These are phyloP conservation scores for Halcyon malimbica DNA, from an alignment of 2,113 vertebrate genomes.

Conservation along the genomic window DNA sequence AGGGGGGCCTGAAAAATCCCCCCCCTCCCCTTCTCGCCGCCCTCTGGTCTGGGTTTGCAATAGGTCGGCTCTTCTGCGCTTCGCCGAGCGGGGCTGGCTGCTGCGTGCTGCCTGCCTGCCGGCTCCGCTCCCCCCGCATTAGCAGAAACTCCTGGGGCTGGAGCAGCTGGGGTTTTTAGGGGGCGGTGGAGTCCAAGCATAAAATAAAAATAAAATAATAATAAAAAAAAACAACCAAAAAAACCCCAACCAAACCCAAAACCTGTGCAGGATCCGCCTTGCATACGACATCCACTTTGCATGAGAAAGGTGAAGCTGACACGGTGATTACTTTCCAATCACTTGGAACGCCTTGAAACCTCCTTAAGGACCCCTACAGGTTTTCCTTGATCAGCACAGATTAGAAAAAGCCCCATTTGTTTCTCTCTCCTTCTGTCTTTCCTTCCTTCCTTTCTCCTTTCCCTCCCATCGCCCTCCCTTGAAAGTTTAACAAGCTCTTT, in stretches of 20 bases:
- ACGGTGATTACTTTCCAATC: slow-evolving; percentile 88
- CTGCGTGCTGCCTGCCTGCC: background rate
- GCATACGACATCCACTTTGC: slow-evolving; percentile 87
- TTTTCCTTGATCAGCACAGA: slow-evolving; percentile 71
- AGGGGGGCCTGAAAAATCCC: background rate
- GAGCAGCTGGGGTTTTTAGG: slow-evolving; percentile 30
- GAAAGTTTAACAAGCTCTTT: slow-evolving; percentile 40
- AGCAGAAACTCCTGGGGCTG: background rate
- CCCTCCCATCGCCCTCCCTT: slow-evolving; percentile 4
- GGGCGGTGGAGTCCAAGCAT: background rate
- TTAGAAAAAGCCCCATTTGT: slow-evolving; percentile 60
- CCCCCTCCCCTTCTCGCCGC: background rate
- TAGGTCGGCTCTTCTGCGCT: background rate
- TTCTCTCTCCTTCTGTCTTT: slow-evolving; percentile 31
- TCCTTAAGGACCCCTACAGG: slow-evolving; percentile 72
- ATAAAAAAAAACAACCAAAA: background rate
- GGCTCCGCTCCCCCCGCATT: background rate
- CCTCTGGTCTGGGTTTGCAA: background rate
- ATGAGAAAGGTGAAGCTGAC: slow-evolving; percentile 93
- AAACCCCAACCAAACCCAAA: background rate
- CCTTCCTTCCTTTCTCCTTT: background rate
- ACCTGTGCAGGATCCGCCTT: slow-evolving; percentile 88
- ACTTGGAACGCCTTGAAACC: slow-evolving; percentile 83
- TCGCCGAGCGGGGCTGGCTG: background rate
- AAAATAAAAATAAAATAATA: background rate